phyloP scores from a whole-genome alignment of 1,140 invertebrate genomes.

The Papilio xuthus region DNA sequence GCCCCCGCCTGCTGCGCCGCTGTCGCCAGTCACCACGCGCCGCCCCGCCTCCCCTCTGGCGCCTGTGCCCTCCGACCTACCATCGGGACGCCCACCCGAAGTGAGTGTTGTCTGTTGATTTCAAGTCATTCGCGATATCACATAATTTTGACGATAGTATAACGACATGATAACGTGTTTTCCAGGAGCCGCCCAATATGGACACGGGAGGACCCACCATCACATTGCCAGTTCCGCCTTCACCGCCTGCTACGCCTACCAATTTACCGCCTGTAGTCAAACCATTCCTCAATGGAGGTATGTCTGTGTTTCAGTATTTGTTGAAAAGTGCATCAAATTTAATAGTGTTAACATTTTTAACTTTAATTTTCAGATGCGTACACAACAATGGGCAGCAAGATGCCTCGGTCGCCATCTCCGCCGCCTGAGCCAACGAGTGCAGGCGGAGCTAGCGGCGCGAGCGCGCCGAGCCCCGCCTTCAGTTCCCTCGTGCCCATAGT shows the following conservation, averaged over 20 bases:
- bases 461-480: conserved; percentile 3
- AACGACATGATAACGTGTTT: conserved; percentile 22
- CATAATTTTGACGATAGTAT: background rate
- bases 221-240: conserved; percentile 42
- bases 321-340: background rate
- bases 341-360: background rate
- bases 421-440: conserved; percentile 49
- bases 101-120: conserved; percentile 42
- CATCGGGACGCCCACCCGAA: conserved; percentile 68
- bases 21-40: conserved; percentile 44
- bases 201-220: conserved; percentile 59
- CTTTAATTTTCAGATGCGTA: conserved; percentile 69
- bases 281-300: conserved; percentile 80
- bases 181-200: conserved; percentile 68
- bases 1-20: conserved; percentile 45
- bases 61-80: conserved; percentile 64
- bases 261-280: conserved; percentile 77
- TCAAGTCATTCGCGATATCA: too few relatives aligned
- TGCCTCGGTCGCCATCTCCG: conserved; percentile 76
- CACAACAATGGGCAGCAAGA: conserved; percentile 75
- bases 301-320: conserved; percentile 37
- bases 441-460: background rate
- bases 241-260: conserved; percentile 56
- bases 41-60: conserved; percentile 65
- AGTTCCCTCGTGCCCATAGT: conserved; percentile 30